Evolutionary conservation across 2,797 vertebrate genomes (phyloP), one percentile per base, ranked within the genome.

Genomic region (Alosa sapidissima): DNA sequence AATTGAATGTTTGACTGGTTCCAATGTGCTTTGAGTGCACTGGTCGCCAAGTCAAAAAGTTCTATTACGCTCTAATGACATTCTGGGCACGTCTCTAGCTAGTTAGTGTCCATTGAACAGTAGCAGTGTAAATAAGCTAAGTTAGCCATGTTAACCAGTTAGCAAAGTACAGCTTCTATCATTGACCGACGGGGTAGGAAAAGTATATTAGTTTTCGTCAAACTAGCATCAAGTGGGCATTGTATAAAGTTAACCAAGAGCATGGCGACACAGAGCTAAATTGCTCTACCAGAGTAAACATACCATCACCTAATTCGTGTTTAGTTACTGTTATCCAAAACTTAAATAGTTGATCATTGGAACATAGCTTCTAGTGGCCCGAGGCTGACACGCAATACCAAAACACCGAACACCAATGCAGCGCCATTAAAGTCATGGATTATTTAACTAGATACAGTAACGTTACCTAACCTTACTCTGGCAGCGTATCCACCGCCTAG

Each of bases 391-490:
- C 72, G 72, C 21, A 62, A 62, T n/a, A 24, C 36, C 72, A 78
- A 78, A 78, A 45, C 41, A 78, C 41, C 41, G 36, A 47, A 78
- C 72, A 78, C 72, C 41, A 16, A 0, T 78, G 41, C 41, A 78
- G 36, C 72, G 41, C 72, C 14, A 21, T 41, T 78, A 1, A 45
- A 78, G 19, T 78, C 72, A 78, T 78, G 72, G 72, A 78, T 78
- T 45, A 78, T 78, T 78, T 78, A 78, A 36, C 41, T 78, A 45
- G 72, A 78, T 78, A 78, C 72, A 78, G 72, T 78, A 47, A 47
- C 72, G 72, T 78, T 78, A 78, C 72, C 72, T 78, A 78, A 47
- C 72, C 72, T 47, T 47, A 78, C 19, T 78, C 72, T 21, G 72
- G 19, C 72, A 47, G 36, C 41, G 72, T 47, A 5, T 47, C 41